Conservation (phyloP, 1,140 invertebrate species). For the Theocolax elegans region DNA sequence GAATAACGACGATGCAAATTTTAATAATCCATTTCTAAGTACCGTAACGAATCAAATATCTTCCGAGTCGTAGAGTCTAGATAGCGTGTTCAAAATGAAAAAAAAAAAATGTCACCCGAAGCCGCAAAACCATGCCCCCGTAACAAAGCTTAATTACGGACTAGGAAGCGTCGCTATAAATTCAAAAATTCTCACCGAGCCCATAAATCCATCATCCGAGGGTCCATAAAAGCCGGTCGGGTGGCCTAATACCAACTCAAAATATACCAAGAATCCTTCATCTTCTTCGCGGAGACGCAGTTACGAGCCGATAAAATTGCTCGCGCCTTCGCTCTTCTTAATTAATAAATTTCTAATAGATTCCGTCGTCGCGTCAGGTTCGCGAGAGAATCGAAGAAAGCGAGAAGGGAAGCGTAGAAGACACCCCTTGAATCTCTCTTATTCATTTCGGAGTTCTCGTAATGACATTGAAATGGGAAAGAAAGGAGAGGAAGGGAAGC, state of each 20-base stretch:
- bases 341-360: conserved; percentile 36
- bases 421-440: background rate
- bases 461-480: conserved; percentile 5
- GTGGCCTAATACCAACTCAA: background rate
- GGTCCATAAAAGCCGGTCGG: background rate
- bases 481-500: background rate
- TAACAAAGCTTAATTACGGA: conserved; percentile 11
- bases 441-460: background rate
- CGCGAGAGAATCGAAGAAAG: background rate
- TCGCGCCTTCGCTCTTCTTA: too few species aligned
- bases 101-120: too few species aligned
- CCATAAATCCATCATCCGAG: conserved; percentile 26
- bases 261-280: conserved; percentile 16
- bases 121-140: too few species aligned
- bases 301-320: too few species aligned
- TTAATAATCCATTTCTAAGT: too few species aligned
- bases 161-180: conserved; percentile 8
- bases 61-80: too few species aligned
- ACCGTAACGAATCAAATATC: too few species aligned
- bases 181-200: conserved; percentile 10
- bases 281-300: background rate
- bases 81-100: too few species aligned
- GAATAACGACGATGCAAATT: too few species aligned
- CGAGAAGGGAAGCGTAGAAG: background rate
- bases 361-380: background rate